Evolutionary conservation across 2,113 vertebrate genomes (phyloP).

Genomic region (cattle (Bos taurus)): ARS-UCD2.0 NC_037333.1:91631501-91632000

Average conservation of each 20-base stretch:
- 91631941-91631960: not conserved
- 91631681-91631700: not conserved
- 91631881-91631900: not conserved
- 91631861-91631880: not conserved
- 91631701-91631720: not conserved
- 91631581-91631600: not conserved
- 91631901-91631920: not conserved
- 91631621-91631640: not conserved
- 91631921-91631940: not conserved
- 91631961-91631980: not conserved
- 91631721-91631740: not conserved
- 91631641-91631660: not conserved
- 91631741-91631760: not conserved
- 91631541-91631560: not conserved
- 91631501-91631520: not conserved
- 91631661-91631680: not conserved
- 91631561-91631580: not conserved
- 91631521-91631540: not conserved
- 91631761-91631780: accelerated
- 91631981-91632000: not conserved
- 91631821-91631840: not conserved
- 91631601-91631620: not conserved
- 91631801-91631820: not conserved
- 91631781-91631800: not conserved
- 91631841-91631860: not conserved